A percentile compares a stretch with the other conserved stretches of the same genome.
These are phyloP conservation scores for Tuberolachnus salignus DNA, from an alignment of 2,888 invertebrate genomes.

Conservation along the genomic window DNA sequence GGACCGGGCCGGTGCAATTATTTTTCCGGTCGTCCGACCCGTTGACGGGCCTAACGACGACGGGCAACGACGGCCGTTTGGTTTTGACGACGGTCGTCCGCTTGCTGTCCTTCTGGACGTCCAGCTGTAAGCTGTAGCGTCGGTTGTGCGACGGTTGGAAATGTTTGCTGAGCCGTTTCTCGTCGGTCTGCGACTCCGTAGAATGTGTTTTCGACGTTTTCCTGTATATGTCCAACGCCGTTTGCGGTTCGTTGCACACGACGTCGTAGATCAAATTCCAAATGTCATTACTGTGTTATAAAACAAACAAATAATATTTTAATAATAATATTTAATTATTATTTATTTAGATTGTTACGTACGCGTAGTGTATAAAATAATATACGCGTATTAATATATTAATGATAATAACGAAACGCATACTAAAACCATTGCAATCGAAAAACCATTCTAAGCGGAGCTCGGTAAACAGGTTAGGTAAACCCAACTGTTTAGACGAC, in stretches of 20 bases:
- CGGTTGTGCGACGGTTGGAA: background rate
- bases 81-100: background rate
- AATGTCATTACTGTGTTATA: constrained; percentile 36
- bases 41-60: background rate
- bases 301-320: background rate
- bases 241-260: constrained; percentile 16
- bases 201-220: constrained; percentile 31
- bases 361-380: no score
- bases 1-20: background rate
- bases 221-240: constrained; percentile 1
- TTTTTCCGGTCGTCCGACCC: background rate
- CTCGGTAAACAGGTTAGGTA: no score
- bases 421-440: no score
- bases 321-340: no score
- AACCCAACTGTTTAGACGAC: no score
- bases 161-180: background rate
- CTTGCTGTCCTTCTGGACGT: constrained; percentile 10
- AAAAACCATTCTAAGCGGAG: background rate
- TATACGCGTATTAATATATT: no score
- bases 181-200: constrained; percentile 15
- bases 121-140: constrained; percentile 4
- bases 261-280: constrained; percentile 43
- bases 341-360: no score
- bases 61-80: constrained; percentile 22
- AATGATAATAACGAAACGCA: no score